A percentile compares a stretch with the other conserved stretches of the same genome.
Conservation (phyloP, 2,888 invertebrate genomes). For the Xanthorhoe spadicearia region DNA sequence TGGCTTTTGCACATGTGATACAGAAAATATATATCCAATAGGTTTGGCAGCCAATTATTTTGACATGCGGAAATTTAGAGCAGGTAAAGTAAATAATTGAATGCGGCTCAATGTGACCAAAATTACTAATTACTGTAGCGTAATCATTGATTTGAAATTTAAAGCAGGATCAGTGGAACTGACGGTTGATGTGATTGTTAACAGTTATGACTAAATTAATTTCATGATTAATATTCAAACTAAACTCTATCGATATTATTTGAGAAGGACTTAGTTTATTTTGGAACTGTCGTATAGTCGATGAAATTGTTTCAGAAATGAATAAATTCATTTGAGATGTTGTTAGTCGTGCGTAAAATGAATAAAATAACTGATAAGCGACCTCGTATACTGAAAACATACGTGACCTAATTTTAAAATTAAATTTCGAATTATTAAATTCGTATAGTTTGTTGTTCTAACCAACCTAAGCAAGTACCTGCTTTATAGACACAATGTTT, state of each 20-base stretch:
- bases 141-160: slow-evolving; percentile 24
- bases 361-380: too few relatives aligned
- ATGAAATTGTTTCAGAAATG: background rate
- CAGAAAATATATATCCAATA: background rate
- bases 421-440: too few relatives aligned
- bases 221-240: background rate
- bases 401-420: too few relatives aligned
- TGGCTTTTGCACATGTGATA: too few relatives aligned
- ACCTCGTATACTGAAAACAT: too few relatives aligned
- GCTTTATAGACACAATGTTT: too few relatives aligned
- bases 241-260: background rate
- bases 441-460: too few relatives aligned
- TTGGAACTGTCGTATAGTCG: background rate
- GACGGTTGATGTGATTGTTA: slow-evolving; percentile 3
- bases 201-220: slow-evolving; percentile 10
- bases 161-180: slow-evolving; percentile 19
- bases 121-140: slow-evolving; percentile 24
- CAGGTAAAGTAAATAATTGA: slow-evolving; percentile 3
- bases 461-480: too few relatives aligned
- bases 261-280: background rate
- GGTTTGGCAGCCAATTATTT: background rate
- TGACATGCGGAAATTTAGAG: background rate
- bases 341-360: too few relatives aligned
- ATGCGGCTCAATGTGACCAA: slow-evolving; percentile 17
- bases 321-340: too few relatives aligned